A percentile compares a stretch with the other conserved stretches of the same genome.
Conservation (phyloP, 2,888 invertebrate species). For the Onthophagus sagittarius region DNA sequence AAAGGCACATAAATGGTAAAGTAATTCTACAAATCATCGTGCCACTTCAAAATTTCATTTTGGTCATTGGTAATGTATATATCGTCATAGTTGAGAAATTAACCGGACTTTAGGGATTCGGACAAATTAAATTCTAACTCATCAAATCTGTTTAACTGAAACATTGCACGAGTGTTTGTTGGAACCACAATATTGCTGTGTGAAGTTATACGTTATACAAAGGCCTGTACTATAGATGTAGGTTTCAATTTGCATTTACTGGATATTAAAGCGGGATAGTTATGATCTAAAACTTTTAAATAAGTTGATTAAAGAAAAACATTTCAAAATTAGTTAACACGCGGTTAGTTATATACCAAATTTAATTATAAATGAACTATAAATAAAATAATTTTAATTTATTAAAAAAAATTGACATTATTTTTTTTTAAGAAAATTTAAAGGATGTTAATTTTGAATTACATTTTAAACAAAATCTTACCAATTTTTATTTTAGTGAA, state of each 20-base stretch:
- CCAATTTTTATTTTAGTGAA: no score
- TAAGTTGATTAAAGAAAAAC: background rate
- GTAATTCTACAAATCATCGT: constrained; percentile 17
- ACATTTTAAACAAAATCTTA: no score
- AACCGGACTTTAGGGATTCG: constrained; percentile 24
- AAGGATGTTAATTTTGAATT: no score
- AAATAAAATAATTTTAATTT: no score
- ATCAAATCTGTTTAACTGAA: constrained; percentile 31
- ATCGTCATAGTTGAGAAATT: constrained; percentile 19
- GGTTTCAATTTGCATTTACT: constrained; percentile 35
- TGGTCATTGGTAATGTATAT: background rate
- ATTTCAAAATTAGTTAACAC: constrained; percentile 7
- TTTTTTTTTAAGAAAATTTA: no score
- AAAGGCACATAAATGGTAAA: no score
- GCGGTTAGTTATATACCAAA: constrained; percentile 39
- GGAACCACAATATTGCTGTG: constrained; percentile 37
- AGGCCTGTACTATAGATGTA: no score
- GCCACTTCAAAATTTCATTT: constrained; percentile 13
- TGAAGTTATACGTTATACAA: constrained; percentile 34
- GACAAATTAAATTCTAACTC: constrained; percentile 31
- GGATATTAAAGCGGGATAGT: constrained; percentile 37
- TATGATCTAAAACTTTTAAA: constrained; percentile 34
- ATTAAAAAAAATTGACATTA: no score
- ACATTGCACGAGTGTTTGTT: constrained; percentile 34
- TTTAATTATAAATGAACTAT: no score